Evolutionary conservation across 2,797 vertebrate genomes (phyloP), one percentile per base, ranked within the genome.

Genomic region (Centroberyx gerrardi): DNA sequence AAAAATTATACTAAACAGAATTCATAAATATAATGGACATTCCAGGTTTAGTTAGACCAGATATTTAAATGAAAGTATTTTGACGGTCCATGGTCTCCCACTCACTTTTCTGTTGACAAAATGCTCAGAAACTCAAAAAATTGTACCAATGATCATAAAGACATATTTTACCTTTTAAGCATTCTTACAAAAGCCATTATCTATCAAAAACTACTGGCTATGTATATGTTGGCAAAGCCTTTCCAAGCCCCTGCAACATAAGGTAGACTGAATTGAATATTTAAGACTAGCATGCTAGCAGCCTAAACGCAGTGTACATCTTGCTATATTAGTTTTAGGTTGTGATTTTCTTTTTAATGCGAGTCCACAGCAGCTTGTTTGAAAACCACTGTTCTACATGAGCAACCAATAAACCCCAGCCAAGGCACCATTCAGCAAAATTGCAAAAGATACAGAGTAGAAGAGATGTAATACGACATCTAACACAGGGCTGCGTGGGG

Each of bases 401-500:
- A 87, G 66, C 77, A 44, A 36, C 33, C 63, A 53, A 79, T 71
- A 69, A 86, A 71, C 61, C 44, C 31, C 0, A 10, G 46, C 60
- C 0, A 61, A 75, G 62, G 72, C 55, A 69, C 63, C 61, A 76
- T 82, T 84, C 68, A 72, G 70, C 53, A 73, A 58, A 75, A 74
- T 68, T 33, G 82, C 55, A 63, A 76, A 85, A 72, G 38, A 64
- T 46, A 28, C 56, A 18, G 67, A 77, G 70, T 6, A 33, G 64
- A 68, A 40, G 74, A 86, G 80, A 89, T 80, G 60, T 48, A 33
- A 78, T 70, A 76, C 15, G 81, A 83, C 74, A 10, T 70, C 72
- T 55, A 81, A 67, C 70, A 80, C 84, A 78, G 84, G 87, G 80
- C 67, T 60, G 74, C 18, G 22, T 74, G 66, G 76, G 74, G 70